These are phyloP conservation scores for Drosophila siamana DNA, from an alignment of 2,888 invertebrate species.

Conservation along the genomic window DNA sequence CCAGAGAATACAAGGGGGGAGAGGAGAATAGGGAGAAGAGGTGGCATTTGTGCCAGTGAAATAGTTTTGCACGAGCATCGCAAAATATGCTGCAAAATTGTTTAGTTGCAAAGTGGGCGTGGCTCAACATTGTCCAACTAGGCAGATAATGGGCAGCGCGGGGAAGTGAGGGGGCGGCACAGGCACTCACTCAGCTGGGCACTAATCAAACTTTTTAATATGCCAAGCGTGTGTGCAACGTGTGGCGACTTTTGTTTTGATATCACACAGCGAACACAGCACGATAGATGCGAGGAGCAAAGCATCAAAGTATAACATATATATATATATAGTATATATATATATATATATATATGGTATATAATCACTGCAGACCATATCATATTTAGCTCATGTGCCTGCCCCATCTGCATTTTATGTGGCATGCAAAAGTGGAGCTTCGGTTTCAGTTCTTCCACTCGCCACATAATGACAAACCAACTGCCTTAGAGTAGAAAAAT, in stretches of 20 bases:
- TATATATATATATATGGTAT: background rate
- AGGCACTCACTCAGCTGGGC: conserved; percentile 52
- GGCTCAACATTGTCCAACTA: conserved; percentile 43
- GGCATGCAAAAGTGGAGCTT: conserved; percentile 15
- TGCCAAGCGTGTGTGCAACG: conserved; percentile 65
- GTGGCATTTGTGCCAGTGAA: conserved; percentile 55
- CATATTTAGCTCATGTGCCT: conserved; percentile 56
- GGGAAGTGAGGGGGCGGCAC: background rate
- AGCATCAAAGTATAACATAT: background rate
- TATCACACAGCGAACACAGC: conserved; percentile 34
- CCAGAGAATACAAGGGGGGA: conserved; percentile 12
- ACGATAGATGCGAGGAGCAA: background rate
- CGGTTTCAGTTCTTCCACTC: conserved; percentile 1
- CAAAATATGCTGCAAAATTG: conserved; percentile 24
- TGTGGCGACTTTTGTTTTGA: conserved; percentile 74
- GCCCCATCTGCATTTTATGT: conserved; percentile 68
- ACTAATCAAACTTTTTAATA: conserved; percentile 79
- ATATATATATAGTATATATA: background rate
- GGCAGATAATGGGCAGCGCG: too few relatives aligned
- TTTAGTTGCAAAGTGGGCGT: conserved; percentile 12
- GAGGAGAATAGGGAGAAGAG: too few relatives aligned
- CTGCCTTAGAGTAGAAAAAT: conserved; percentile 33
- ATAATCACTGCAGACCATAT: conserved; percentile 11
- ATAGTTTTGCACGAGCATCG: conserved; percentile 53
- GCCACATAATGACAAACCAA: conserved; percentile 62